Base-by-base conservation (phyloP, 2,888 invertebrate species). In the Dryocosmus kuriphilus region DNA sequence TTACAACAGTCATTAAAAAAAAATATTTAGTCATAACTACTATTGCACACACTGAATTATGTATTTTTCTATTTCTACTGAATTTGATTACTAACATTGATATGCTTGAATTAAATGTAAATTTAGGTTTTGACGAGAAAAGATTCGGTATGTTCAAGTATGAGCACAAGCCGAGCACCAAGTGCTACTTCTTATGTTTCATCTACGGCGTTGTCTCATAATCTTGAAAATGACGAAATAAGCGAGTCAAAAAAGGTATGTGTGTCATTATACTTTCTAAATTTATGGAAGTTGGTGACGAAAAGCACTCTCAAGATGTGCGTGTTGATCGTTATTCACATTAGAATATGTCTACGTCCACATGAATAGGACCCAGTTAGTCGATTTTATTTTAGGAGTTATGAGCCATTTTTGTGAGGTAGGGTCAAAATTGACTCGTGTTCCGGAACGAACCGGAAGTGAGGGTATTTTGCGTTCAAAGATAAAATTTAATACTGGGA, bases 111-210 rank as follows among this genome's bases (percentile, higher is more conserved):
- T n/a, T 0, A 24, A 55, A n/a, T 57, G 11, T 84, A 81, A 82
- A 79, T 81, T 32, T 73, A 91, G 90, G 82, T 84, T 74, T 88
- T 90, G 51, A 86, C 87, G 77, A 90, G 91, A 80, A 91, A 91
- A 81, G 92, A 92, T 83, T 93, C 93, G n/a, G 90, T 92, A 41
- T 92, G 92, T 82, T 92, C 93, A 75, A 92, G 92, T 86, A 86
- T 92, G 81, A 92, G 92, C 81, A 92, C 92, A 67, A 93, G 93
- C 84, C 90, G 93, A 85, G 92, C 93, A 14, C 92, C 93, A 5
- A 92, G 92, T 84, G 92, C 92, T 67, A 91, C 92, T 38, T 93
- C 93, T 77, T 92, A 92, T 78, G 91, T 91, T 74, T 92, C 92
- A 83, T 91, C 91, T n/a, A 90, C 90, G 62, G 86, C 90, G 77